A percentile compares a stretch with the other conserved stretches of the same genome.
Conservation (phyloP, 2,113 vertebrate genomes). For the Brachyhypopomus occidentalis region DNA sequence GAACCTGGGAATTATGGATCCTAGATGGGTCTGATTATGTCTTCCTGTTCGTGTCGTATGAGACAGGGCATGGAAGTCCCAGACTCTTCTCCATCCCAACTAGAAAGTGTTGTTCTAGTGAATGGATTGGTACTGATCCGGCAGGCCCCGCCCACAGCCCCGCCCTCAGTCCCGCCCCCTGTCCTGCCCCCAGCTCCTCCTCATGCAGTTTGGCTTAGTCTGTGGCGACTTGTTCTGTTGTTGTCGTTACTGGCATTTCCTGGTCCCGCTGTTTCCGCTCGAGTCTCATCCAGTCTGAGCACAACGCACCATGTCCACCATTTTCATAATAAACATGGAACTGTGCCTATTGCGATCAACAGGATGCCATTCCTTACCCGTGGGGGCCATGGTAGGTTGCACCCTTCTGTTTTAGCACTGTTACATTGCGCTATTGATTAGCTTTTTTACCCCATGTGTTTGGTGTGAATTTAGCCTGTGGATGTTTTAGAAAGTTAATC, state of each 20-base stretch:
- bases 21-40: constrained; percentile 74
- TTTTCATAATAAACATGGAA: constrained; percentile 93
- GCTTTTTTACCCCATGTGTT: not conserved
- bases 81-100: constrained; percentile 62
- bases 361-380: constrained; percentile 91
- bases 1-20: constrained; percentile 73
- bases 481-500: not conserved
- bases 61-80: constrained; percentile 69
- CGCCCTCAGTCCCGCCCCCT: constrained; percentile 55
- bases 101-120: constrained; percentile 60
- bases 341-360: constrained; percentile 94
- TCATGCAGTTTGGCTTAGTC: constrained; percentile 67
- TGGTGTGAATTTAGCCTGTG: not conserved
- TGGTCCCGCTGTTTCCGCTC: constrained; percentile 78
- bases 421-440: not conserved
- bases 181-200: constrained; percentile 56
- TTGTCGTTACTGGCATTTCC: constrained; percentile 74
- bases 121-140: constrained; percentile 63
- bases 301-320: constrained; percentile 94
- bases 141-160: constrained; percentile 51
- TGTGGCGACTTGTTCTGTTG: constrained; percentile 75
- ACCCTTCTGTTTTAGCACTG: not conserved
- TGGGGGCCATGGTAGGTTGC: constrained; percentile 88
- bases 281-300: constrained; percentile 92
- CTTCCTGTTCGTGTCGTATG: constrained; percentile 71